Conservation (phyloP, 2,113 vertebrate species). For the Pollachius pollachius region DNA sequence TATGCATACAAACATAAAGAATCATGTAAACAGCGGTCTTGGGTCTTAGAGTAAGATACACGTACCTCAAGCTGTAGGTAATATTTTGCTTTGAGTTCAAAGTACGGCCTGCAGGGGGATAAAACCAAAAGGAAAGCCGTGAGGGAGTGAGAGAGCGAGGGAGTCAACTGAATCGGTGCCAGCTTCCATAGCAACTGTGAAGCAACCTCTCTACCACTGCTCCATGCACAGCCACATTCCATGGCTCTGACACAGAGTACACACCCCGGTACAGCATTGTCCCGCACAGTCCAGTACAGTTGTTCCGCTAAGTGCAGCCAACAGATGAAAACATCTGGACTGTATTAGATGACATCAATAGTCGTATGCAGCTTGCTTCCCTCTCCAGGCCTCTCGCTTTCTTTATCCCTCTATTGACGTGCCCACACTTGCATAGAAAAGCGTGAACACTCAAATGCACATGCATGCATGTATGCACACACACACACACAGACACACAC, state of each 20-base stretch:
- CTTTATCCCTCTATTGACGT: not conserved
- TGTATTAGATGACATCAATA: constrained; percentile 46
- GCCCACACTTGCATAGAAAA: not conserved
- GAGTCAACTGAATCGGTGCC: constrained; percentile 1
- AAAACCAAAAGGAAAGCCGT: constrained; percentile 33
- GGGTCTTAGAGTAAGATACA: not conserved
- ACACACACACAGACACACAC: constrained; percentile 7
- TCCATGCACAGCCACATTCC: constrained; percentile 60
- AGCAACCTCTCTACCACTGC: constrained; percentile 18
- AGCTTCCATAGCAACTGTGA: constrained; percentile 37
- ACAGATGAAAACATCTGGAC: constrained; percentile 63
- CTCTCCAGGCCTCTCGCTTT: constrained; percentile 6
- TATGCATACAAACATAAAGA: no score
- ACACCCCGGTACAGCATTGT: constrained; percentile 29
- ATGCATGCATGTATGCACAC: not conserved
- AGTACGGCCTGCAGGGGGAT: constrained; percentile 86
- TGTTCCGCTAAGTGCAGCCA: no score
- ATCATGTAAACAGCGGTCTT: no score
- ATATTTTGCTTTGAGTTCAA: constrained; percentile 96
- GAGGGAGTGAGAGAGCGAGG: constrained; percentile 12
- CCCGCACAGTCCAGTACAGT: no score
- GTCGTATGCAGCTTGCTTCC: constrained; percentile 1
- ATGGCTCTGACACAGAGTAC: constrained; percentile 41
- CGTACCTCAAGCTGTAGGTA: constrained; percentile 94
- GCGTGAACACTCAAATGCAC: not conserved